Conservation (phyloP, 2,888 invertebrate species). For the Drosophila quinaria region DNA sequence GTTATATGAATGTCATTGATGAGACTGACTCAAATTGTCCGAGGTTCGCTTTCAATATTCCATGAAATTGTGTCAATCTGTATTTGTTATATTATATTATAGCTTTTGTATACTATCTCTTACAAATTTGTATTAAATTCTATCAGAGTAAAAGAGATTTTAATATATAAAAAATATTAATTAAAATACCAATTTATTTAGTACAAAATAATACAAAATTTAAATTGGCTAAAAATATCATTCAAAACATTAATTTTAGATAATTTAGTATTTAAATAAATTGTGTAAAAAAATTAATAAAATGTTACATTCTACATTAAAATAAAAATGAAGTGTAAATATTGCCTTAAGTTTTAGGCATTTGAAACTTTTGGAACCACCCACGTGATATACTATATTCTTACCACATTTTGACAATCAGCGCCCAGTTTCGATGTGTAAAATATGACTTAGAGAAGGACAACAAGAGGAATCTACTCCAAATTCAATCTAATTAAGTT, state of each 20-base stretch:
- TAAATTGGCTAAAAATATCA: too few species aligned
- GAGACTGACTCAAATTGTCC: conserved; percentile 12
- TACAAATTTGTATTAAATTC: too few species aligned
- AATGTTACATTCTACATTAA: too few species aligned
- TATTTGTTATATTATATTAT: too few species aligned
- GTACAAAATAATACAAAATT: too few species aligned
- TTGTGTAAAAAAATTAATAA: too few species aligned
- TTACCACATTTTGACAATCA: conserved; percentile 21
- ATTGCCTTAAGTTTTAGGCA: background rate
- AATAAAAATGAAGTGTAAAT: too few species aligned
- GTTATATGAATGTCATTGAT: conserved; percentile 47
- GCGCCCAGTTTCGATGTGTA: conserved; percentile 54
- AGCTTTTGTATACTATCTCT: too few species aligned
- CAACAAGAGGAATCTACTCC: conserved; percentile 31
- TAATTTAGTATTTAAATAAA: too few species aligned
- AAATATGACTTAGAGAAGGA: conserved; percentile 55
- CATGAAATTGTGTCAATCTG: too few species aligned
- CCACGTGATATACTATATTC: conserved; percentile 14
- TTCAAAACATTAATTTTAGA: too few species aligned
- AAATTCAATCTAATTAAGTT: conserved; percentile 80
- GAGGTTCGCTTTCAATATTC: conserved; percentile 28
- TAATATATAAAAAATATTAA: background rate
- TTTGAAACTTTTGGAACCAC: conserved; percentile 20
- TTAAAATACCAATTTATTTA: too few species aligned
- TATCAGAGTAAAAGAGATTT: background rate